Evolutionary conservation across 2,888 invertebrate species (phyloP).

Genomic region (Zygothrica quintamaculata): DNA sequence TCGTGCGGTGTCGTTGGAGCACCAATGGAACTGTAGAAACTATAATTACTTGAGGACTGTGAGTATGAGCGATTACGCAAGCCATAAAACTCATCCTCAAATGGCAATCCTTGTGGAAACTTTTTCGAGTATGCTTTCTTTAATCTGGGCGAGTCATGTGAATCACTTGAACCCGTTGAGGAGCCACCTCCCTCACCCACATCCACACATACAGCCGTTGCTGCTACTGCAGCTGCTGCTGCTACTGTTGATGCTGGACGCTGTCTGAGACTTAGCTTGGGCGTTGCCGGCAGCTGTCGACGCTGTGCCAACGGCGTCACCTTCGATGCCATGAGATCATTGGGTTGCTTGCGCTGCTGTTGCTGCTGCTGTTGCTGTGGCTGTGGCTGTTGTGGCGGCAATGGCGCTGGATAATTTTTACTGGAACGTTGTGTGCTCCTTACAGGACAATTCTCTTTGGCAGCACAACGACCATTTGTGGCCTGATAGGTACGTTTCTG

Average conservation of each 20-base stretch:
- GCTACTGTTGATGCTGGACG: slow-evolving; percentile 24
- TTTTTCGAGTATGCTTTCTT: slow-evolving; percentile 84
- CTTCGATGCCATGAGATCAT: slow-evolving; percentile 72
- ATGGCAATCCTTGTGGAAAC: slow-evolving; percentile 84
- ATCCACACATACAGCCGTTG: slow-evolving; percentile 30
- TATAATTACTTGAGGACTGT: slow-evolving; percentile 84
- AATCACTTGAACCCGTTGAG: slow-evolving; percentile 80
- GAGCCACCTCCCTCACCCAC: slow-evolving; percentile 72
- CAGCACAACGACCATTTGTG: slow-evolving; percentile 61
- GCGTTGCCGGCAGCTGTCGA: slow-evolving; percentile 66
- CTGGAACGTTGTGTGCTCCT: slow-evolving; percentile 58
- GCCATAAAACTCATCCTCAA: slow-evolving; percentile 84
- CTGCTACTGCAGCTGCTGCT: slow-evolving; percentile 18
- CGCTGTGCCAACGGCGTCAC: slow-evolving; percentile 59
- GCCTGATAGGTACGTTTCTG: slow-evolving; percentile 83
- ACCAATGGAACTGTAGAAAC: slow-evolving; percentile 82
- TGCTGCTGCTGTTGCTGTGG: slow-evolving; percentile 41
- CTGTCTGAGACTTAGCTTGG: slow-evolving; percentile 59
- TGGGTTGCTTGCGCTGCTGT: slow-evolving; percentile 59
- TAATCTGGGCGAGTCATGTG: slow-evolving; percentile 82
- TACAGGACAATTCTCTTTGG: slow-evolving; percentile 82
- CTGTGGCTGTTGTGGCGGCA: slow-evolving; percentile 56
- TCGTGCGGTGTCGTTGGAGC: slow-evolving; percentile 65
- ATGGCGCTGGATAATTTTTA: slow-evolving; percentile 78
- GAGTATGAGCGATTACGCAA: slow-evolving; percentile 82